Conservation (phyloP, 2,113 vertebrate genomes). For the Forbesichthys papilliferus region DNA sequence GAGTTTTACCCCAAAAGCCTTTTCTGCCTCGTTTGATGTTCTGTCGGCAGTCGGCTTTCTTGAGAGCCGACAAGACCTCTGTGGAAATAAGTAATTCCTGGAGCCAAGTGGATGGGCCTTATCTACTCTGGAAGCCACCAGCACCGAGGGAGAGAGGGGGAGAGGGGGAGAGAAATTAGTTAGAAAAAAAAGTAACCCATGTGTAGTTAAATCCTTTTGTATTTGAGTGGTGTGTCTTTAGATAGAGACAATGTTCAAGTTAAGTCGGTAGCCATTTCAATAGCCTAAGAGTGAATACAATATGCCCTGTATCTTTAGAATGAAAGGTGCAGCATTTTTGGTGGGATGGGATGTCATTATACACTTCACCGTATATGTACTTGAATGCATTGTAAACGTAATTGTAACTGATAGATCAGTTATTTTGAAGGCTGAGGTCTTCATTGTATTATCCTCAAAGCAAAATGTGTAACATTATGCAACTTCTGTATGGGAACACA, state of each 20-base stretch:
- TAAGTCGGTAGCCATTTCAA: too few species aligned
- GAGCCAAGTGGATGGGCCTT: constrained; percentile 60
- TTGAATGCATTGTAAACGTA: background rate
- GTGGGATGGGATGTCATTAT: background rate
- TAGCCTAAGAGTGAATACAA: too few species aligned
- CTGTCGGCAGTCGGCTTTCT: constrained; percentile 45
- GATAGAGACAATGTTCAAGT: too few species aligned
- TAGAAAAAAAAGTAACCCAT: background rate
- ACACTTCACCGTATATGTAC: background rate
- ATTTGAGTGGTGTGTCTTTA: too few species aligned
- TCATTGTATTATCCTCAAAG: constrained; percentile 8
- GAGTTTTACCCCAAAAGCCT: constrained; percentile 43
- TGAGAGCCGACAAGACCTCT: constrained; percentile 17
- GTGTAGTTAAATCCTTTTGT: too few species aligned
- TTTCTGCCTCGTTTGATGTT: constrained; percentile 52
- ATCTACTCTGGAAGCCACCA: constrained; percentile 68
- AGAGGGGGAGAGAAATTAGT: background rate
- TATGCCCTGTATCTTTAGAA: too few species aligned
- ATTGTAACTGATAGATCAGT: constrained; percentile 16
- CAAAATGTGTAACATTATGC: background rate
- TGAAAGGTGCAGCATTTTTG: too few species aligned
- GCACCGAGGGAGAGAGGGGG: constrained; percentile 23
- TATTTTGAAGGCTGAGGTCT: constrained; percentile 10
- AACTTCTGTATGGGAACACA: background rate
- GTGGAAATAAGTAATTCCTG: constrained; percentile 54